phyloP scores from a whole-genome alignment of 2,888 invertebrate genomes.

The Drosophila parthenogenetica region DNA sequence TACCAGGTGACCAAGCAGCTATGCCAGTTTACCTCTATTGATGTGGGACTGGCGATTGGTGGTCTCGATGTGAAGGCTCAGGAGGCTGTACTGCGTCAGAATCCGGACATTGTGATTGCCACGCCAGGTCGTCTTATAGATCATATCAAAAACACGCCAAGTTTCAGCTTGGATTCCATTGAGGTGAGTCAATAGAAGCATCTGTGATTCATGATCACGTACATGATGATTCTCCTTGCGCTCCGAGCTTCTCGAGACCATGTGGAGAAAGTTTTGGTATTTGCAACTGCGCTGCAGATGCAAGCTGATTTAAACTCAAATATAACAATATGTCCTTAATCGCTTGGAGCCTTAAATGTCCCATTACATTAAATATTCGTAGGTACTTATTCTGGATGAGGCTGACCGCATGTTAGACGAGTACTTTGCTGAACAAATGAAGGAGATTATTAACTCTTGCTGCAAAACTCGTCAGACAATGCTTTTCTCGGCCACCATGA shows the following conservation, averaged over 20 bases:
- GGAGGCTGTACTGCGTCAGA: slow-evolving; percentile 93
- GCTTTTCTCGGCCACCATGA: slow-evolving; percentile 99
- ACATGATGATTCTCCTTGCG: slow-evolving; percentile 85
- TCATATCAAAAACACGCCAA: slow-evolving; percentile 97
- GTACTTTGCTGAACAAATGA: slow-evolving; percentile 99
- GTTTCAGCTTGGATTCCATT: slow-evolving; percentile 94
- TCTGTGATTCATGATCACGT: not conserved
- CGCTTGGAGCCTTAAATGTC: not conserved
- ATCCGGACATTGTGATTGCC: slow-evolving; percentile 98
- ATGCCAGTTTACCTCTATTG: slow-evolving; percentile 93
- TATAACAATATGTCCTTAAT: not conserved
- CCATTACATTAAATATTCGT: not conserved
- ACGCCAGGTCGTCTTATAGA: slow-evolving; percentile 99
- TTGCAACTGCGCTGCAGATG: slow-evolving; percentile 57
- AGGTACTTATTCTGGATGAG: slow-evolving; percentile 88
- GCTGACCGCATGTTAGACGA: slow-evolving; percentile 97
- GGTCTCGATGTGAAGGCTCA: slow-evolving; percentile 93
- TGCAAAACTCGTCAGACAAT: slow-evolving; percentile 96
- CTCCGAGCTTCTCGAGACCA: slow-evolving; percentile 75
- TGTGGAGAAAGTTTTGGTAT: slow-evolving; percentile 46
- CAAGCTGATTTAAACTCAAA: slow-evolving; percentile 68
- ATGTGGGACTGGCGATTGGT: slow-evolving; percentile 94
- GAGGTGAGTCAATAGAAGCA: slow-evolving; percentile 88
- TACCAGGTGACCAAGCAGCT: slow-evolving; percentile 97
- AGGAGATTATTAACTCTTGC: slow-evolving; percentile 97